Conservation (phyloP, 2,113 vertebrate species). For the Sinocyclocheilus maitianheensis region DNA sequence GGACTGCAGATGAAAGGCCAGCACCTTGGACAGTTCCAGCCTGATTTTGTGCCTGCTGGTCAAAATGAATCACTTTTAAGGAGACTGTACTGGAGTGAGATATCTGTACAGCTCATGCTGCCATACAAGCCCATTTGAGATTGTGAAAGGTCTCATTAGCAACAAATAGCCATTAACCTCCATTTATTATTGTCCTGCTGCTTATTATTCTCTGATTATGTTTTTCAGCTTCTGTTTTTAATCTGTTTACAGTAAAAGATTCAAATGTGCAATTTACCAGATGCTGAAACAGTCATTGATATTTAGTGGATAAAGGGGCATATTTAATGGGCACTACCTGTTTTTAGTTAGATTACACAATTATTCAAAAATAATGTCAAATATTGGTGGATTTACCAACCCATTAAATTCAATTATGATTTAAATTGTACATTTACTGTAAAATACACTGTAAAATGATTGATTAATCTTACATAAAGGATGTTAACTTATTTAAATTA, state of each 20-base stretch:
- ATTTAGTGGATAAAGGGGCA: neutral
- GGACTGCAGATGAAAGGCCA: constrained; percentile 65
- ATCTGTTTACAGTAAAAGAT: neutral
- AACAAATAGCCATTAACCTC: constrained; percentile 49
- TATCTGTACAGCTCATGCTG: neutral
- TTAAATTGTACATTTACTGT: neutral
- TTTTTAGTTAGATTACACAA: neutral
- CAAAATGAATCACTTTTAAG: constrained; percentile 65
- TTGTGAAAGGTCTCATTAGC: constrained; percentile 42
- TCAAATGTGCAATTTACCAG: neutral
- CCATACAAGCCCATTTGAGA: neutral
- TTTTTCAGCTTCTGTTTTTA: constrained; percentile 15
- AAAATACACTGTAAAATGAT: neutral
- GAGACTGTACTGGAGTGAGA: constrained; percentile 47
- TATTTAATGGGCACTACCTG: neutral
- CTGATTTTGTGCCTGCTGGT: constrained; percentile 60
- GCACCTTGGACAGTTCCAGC: constrained; percentile 68
- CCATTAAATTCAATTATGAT: neutral
- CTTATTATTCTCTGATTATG: neutral
- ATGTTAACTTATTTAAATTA: neutral
- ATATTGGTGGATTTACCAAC: neutral
- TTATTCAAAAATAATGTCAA: neutral
- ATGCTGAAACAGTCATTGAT: neutral
- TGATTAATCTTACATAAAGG: too few relatives aligned
- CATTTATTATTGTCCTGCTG: constrained; percentile 33